These are phyloP conservation scores for Caradrina kadenii DNA, from an alignment of 2,888 invertebrate genomes.

Conservation along the genomic window DNA sequence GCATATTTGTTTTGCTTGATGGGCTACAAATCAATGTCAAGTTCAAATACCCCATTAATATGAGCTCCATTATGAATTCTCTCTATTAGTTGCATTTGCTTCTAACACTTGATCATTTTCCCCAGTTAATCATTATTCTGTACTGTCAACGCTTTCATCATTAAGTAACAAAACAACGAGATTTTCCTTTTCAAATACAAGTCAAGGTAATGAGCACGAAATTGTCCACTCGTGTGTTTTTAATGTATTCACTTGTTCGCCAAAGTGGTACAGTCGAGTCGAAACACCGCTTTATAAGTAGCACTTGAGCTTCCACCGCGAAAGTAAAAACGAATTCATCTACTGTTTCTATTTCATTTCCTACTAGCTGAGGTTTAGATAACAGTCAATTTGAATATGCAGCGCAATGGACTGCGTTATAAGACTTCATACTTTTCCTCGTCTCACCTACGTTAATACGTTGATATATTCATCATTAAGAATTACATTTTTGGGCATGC, in stretches of 20 bases:
- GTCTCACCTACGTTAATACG: conserved; percentile 43
- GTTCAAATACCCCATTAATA: conserved; percentile 16
- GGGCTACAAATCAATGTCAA: conserved; percentile 24
- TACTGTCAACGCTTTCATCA: conserved; percentile 50
- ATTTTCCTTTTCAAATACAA: conserved; percentile 58
- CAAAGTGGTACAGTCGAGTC: conserved; percentile 62
- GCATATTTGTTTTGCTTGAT: conserved; percentile 44
- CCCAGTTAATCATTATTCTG: conserved; percentile 37
- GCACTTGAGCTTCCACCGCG: conserved; percentile 55
- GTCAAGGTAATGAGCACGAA: conserved; percentile 69
- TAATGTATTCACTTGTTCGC: conserved; percentile 71
- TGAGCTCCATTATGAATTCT: conserved; percentile 13
- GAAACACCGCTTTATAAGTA: conserved; percentile 57
- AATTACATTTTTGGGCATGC: conserved; percentile 56
- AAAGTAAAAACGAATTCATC: conserved; percentile 64
- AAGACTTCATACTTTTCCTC: conserved; percentile 25
- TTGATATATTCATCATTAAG: conserved; percentile 52
- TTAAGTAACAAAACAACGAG: conserved; percentile 47
- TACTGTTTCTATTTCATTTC: conserved; percentile 53
- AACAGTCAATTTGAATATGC: conserved; percentile 15
- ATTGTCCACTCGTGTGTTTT: conserved; percentile 66
- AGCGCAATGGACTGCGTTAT: conserved; percentile 47
- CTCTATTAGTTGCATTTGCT: conserved; percentile 1
- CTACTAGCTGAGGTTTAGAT: conserved; percentile 19
- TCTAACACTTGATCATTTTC: not conserved